Conservation (phyloP, 2,888 invertebrate species). For the Coelinius sp. region DNA sequence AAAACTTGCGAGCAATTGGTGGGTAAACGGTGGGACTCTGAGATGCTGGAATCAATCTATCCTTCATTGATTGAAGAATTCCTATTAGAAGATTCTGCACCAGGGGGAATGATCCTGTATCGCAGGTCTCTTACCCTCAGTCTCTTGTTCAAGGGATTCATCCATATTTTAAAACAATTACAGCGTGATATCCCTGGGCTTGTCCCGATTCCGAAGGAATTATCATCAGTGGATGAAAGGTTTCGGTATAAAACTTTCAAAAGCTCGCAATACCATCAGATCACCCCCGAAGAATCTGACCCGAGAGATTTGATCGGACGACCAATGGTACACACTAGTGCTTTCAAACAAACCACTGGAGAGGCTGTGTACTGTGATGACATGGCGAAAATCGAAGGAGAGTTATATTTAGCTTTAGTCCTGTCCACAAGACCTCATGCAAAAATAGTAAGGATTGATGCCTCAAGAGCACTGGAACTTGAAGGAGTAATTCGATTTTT, state of each 20-base stretch:
- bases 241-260: conserved; percentile 76
- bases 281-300: conserved; percentile 74
- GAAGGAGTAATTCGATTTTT: conserved; percentile 87
- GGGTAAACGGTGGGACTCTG: conserved; percentile 77
- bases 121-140: conserved; percentile 82
- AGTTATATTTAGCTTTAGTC: conserved; percentile 86
- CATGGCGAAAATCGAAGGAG: conserved; percentile 82
- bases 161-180: conserved; percentile 75
- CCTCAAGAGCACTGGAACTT: conserved; percentile 79
- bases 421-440: conserved; percentile 88
- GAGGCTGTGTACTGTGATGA: conserved; percentile 95
- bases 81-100: conserved; percentile 81
- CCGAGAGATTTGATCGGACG: conserved; percentile 83
- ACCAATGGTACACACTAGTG: conserved; percentile 86
- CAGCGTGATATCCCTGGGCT: conserved; percentile 50
- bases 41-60: conserved; percentile 76
- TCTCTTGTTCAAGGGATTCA: conserved; percentile 81
- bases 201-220: conserved; percentile 59
- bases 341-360: conserved; percentile 90
- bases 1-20: conserved; percentile 76
- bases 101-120: conserved; percentile 88
- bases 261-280: conserved; percentile 81
- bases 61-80: conserved; percentile 81
- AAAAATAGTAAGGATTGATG: conserved; percentile 82
- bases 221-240: conserved; percentile 71